phyloP scores from a whole-genome alignment of 2,113 vertebrate species.

The Pungitius pungitius region DNA sequence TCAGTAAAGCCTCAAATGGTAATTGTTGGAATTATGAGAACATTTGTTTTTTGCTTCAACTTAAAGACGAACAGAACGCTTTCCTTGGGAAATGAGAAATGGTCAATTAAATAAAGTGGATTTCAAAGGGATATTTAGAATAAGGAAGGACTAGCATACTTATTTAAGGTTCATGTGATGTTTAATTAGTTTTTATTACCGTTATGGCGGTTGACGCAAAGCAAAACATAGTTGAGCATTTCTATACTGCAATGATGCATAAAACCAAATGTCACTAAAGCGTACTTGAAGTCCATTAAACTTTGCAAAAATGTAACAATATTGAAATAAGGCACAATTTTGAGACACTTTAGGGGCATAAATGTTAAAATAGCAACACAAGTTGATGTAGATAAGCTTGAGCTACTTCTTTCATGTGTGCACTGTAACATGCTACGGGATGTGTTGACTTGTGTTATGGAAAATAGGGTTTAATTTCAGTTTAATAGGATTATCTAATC shows the following conservation, averaged over 20 bases:
- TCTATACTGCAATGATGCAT: constrained; percentile 37
- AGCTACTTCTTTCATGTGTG: background rate
- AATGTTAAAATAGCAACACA: background rate
- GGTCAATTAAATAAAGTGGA: background rate
- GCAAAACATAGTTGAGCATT: constrained; percentile 41
- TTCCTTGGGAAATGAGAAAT: no score
- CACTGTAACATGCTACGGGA: constrained; percentile 26
- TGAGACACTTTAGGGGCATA: background rate
- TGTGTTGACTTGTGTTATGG: constrained; percentile 51
- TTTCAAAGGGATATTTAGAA: background rate
- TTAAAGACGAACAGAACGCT: no score
- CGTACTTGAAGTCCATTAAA: background rate
- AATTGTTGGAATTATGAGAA: background rate
- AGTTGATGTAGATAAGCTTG: background rate
- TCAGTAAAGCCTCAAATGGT: background rate
- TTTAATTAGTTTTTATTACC: no score
- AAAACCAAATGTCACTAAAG: background rate
- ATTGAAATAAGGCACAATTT: background rate
- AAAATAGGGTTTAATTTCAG: constrained; percentile 48
- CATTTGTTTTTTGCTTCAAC: background rate
- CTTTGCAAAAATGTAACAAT: background rate
- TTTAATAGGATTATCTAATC: constrained; percentile 69
- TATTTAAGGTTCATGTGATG: background rate
- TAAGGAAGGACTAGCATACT: background rate
- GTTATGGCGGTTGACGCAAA: no score